A percentile compares a stretch with the other conserved stretches of the same genome.
Evolutionary conservation across 2,113 vertebrate species (phyloP).

Genomic region (Phalacrocorax pelagicus): DNA sequence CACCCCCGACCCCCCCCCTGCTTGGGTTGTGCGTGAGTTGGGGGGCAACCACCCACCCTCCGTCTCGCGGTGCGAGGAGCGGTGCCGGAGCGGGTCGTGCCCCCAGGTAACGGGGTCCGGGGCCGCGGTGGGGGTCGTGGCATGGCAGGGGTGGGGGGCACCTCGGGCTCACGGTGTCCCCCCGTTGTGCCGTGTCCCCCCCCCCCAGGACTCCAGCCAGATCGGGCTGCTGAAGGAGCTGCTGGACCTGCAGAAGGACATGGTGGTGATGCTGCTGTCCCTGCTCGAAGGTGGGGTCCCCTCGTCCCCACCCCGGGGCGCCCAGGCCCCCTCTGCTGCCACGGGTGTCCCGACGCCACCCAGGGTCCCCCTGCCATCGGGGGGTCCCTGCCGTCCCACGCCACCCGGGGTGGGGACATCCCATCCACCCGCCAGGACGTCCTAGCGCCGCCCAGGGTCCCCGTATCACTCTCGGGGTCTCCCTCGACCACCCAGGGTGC

Average conservation of each 20-base stretch:
- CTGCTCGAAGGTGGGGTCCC: conserved; percentile 82
- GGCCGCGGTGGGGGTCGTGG: no score
- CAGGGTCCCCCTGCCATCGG: background rate
- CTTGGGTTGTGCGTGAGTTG: no score
- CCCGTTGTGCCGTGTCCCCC: background rate
- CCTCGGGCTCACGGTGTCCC: background rate
- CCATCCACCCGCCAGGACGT: no score
- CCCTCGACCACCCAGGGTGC: no score
- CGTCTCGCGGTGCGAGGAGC: no score
- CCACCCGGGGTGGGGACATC: background rate
- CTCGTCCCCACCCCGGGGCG: background rate
- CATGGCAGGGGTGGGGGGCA: background rate
- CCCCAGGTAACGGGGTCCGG: no score
- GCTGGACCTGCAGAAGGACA: conserved; percentile 94
- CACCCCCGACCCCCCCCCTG: no score
- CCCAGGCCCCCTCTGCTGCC: background rate
- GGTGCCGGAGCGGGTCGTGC: no score
- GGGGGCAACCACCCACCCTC: no score
- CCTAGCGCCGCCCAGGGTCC: background rate
- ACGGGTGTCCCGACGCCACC: background rate
- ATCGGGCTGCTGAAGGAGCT: conserved; percentile 93
- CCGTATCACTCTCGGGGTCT: background rate
- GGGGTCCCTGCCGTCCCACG: background rate
- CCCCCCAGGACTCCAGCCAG: conserved; percentile 89
- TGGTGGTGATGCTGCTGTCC: conserved; percentile 96